Conservation (phyloP, 2,113 vertebrate genomes). For the Ochotona princeps region DNA sequence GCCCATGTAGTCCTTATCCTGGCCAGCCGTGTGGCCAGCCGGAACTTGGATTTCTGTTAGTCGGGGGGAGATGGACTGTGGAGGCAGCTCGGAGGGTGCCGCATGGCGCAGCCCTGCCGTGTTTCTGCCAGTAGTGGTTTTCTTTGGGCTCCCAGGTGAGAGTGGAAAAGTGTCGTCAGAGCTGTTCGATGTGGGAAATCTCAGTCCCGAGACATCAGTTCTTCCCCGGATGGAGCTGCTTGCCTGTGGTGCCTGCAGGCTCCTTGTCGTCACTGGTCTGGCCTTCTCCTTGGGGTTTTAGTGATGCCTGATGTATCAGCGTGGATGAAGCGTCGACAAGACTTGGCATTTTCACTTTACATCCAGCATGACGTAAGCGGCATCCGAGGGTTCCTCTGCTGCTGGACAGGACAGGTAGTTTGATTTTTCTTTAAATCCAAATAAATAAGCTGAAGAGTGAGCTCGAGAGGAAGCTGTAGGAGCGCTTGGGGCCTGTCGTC, state of each 20-base stretch:
- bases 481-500: conserved; percentile 57
- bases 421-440: conserved; percentile 57
- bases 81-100: neutral
- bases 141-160: neutral
- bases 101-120: neutral
- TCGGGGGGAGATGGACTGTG: neutral
- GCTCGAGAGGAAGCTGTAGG: neutral
- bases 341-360: conserved; percentile 56
- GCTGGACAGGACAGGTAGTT: conserved; percentile 56
- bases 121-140: neutral
- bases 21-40: neutral
- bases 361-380: conserved; percentile 46
- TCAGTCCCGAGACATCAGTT: neutral
- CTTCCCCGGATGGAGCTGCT: neutral
- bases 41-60: neutral
- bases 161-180: neutral
- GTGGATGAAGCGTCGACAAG: conserved; percentile 25
- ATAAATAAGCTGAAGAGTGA: conserved; percentile 73
- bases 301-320: conserved; percentile 39
- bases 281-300: conserved; percentile 51
- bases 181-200: neutral
- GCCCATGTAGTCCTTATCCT: neutral
- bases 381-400: conserved; percentile 54
- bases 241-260: neutral
- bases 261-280: conserved; percentile 5